Percentiles rank a stretch among this genome's conserved stretches.
Evolutionary conservation across 2,113 vertebrate species (phyloP).

Genomic region (Theristicus caerulescens): DNA sequence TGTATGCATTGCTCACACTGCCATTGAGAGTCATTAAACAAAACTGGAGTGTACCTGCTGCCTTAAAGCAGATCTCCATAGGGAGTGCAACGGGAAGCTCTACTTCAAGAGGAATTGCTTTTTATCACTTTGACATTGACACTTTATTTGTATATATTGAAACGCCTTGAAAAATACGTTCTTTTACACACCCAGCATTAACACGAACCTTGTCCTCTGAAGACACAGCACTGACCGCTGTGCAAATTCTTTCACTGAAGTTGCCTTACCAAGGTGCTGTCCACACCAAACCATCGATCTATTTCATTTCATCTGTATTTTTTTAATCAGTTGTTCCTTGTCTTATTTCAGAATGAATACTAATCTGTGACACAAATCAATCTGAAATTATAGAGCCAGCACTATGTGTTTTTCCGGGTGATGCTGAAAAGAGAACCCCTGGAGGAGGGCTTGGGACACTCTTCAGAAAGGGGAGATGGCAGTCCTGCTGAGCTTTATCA

Average conservation of each 20-base stretch:
- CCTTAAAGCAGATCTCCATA: not conserved
- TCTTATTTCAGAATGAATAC: slow-evolving; percentile 69
- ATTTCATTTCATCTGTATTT: not conserved
- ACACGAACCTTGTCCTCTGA: not conserved
- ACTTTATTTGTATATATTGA: not conserved
- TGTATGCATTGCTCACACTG: not conserved
- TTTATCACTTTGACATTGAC: not conserved
- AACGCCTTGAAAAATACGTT: not conserved
- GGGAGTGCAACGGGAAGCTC: not conserved
- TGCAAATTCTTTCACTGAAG: not conserved
- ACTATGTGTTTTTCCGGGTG: slow-evolving; percentile 18
- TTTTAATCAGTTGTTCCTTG: not conserved
- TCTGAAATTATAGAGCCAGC: not conserved
- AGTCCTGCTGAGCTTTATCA: not conserved
- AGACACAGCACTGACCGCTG: too few species aligned
- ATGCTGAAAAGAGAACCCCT: slow-evolving; percentile 71
- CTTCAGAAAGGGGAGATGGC: slow-evolving; percentile 46
- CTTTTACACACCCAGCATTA: not conserved
- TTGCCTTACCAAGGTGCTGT: not conserved
- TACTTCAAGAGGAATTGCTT: not conserved
- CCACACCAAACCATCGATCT: not conserved
- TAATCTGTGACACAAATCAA: not conserved
- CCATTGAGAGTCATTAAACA: not conserved
- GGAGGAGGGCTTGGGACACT: slow-evolving; percentile 67
- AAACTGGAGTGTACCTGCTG: not conserved